A percentile compares a stretch with the other conserved stretches of the same genome.
Evolutionary conservation across 2,113 vertebrate species (phyloP).

Genomic region (Otocyon megalotis): DNA sequence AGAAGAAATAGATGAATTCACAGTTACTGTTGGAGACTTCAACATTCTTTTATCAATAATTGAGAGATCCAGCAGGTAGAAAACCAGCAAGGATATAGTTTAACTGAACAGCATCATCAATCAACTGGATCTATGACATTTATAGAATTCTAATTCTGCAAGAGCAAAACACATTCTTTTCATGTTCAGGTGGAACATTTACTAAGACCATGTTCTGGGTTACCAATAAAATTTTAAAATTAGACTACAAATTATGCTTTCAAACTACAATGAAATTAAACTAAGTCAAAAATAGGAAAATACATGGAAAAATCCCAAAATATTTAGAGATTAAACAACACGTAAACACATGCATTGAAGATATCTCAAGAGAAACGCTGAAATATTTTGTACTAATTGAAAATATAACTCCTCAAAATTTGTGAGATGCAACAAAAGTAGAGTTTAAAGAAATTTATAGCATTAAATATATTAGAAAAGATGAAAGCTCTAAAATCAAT

Average conservation of each 20-base stretch:
- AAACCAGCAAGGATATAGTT: not conserved
- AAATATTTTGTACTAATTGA: not conserved
- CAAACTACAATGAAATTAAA: not conserved
- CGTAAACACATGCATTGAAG: not conserved
- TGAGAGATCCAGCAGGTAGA: not conserved
- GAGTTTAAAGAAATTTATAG: not conserved
- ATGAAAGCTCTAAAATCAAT: not conserved
- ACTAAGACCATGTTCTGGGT: not conserved
- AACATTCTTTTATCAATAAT: not conserved
- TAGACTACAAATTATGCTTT: not conserved
- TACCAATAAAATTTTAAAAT: not conserved
- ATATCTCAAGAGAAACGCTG: not conserved
- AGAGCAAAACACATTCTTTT: not conserved
- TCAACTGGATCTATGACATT: not conserved
- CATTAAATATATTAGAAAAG: not conserved
- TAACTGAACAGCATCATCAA: not conserved
- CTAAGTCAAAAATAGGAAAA: not conserved
- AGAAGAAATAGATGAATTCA: not conserved
- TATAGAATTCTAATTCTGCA: not conserved
- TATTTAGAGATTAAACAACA: not conserved
- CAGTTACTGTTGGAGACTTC: not conserved
- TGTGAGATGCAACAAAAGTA: not conserved
- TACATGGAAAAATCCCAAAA: not conserved
- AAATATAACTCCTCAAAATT: not conserved
- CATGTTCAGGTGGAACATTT: not conserved